Evolutionary conservation across 2,888 invertebrate species (phyloP).

Genomic region (Stratiomys singularior): DNA sequence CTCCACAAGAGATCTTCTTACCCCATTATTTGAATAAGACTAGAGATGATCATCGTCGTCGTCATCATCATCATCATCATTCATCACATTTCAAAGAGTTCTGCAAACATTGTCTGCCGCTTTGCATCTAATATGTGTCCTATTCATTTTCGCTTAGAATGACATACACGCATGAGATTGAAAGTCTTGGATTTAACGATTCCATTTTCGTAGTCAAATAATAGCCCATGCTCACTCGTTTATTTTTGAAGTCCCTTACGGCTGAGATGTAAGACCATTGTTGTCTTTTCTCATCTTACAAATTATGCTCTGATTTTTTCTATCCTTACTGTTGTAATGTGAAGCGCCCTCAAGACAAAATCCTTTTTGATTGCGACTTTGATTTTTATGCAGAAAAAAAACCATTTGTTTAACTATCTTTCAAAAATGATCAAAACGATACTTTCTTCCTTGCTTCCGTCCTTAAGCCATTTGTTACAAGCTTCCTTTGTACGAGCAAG

Average conservation of each 20-base stretch:
- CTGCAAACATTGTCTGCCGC: slow-evolving; percentile 15
- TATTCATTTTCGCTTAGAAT: background rate
- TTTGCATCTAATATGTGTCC: background rate
- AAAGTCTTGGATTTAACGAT: slow-evolving; percentile 7
- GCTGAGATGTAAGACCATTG: slow-evolving; percentile 20
- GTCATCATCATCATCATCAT: slow-evolving; percentile 45
- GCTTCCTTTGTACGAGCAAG: background rate
- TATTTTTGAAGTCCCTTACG: slow-evolving; percentile 24
- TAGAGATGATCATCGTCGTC: slow-evolving; percentile 38
- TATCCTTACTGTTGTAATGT: slow-evolving; percentile 27
- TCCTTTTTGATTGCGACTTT: slow-evolving; percentile 6
- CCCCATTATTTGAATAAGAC: slow-evolving; percentile 40
- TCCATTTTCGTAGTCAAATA: background rate
- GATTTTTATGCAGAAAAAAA: slow-evolving; percentile 35
- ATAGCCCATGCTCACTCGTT: slow-evolving; percentile 9
- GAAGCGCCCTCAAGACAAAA: slow-evolving; percentile 6
- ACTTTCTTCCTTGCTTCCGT: slow-evolving; percentile 37
- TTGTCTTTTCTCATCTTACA: slow-evolving; percentile 44
- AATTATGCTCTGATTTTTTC: slow-evolving; percentile 10
- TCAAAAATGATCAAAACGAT: slow-evolving; percentile 35
- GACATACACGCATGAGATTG: background rate
- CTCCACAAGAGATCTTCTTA: background rate
- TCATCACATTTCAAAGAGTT: slow-evolving; percentile 42
- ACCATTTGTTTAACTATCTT: slow-evolving; percentile 43
- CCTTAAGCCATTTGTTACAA: background rate